Percentiles rank a stretch among this genome's conserved stretches.
Conservation (phyloP, 2,888 invertebrate species). For the Peribatodes rhomboidaria region DNA sequence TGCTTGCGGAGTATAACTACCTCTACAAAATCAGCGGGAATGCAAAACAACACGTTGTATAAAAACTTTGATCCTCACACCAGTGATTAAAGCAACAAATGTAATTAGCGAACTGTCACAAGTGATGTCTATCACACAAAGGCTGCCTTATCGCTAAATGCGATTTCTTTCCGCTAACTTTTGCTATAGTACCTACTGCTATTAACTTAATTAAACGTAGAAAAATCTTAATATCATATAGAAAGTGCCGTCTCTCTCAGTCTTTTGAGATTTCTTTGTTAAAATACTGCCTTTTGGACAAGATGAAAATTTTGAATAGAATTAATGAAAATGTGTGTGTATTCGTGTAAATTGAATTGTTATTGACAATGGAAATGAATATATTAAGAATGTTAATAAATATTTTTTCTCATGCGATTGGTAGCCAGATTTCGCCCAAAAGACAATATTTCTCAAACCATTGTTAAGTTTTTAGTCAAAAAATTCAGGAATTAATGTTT, state of each 20-base stretch:
- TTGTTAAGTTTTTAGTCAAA: constrained; percentile 42
- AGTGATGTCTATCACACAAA: too few species aligned
- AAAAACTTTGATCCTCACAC: too few species aligned
- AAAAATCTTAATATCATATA: neutral
- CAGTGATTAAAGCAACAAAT: too few species aligned
- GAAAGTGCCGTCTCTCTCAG: constrained; percentile 16
- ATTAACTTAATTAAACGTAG: too few species aligned
- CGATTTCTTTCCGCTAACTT: too few species aligned
- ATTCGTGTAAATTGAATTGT: constrained; percentile 38
- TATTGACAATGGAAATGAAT: constrained; percentile 23
- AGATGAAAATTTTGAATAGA: constrained; percentile 36
- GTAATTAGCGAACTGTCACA: too few species aligned
- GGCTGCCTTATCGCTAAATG: too few species aligned
- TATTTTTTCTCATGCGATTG: constrained; percentile 63
- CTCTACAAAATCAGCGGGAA: too few species aligned
- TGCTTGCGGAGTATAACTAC: too few species aligned
- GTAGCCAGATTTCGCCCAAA: constrained; percentile 83
- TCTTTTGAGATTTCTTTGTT: constrained; percentile 44
- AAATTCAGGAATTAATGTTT: constrained; percentile 40
- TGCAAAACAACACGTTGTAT: too few species aligned
- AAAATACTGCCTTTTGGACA: constrained; percentile 80
- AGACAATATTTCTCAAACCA: constrained; percentile 70
- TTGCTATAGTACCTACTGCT: too few species aligned
- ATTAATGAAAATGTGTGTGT: constrained; percentile 38
- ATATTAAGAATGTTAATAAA: constrained; percentile 17